Evolutionary conservation across 2,888 invertebrate genomes (phyloP).

Genomic region (Thera obeliscata): DNA sequence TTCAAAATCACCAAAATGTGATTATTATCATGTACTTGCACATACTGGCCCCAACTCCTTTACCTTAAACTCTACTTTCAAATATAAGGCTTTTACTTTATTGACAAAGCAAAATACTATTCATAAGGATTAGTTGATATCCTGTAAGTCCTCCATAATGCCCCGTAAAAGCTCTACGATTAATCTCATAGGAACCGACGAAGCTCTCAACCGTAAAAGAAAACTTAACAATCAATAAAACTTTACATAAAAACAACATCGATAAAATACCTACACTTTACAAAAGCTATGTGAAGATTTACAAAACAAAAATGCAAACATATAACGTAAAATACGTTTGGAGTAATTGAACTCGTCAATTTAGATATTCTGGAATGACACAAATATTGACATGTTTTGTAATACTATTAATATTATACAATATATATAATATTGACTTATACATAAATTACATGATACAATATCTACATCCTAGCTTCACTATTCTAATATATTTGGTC

Average conservation of each 20-base stretch:
- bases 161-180: slow-evolving; percentile 54
- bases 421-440: slow-evolving; percentile 57
- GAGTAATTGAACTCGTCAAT: slow-evolving; percentile 43
- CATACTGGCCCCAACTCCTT: slow-evolving; percentile 72
- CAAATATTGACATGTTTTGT: slow-evolving; percentile 56
- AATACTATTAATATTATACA: slow-evolving; percentile 48
- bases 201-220: slow-evolving; percentile 56
- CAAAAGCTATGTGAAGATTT: slow-evolving; percentile 52
- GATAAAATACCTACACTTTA: slow-evolving; percentile 51
- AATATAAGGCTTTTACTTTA: slow-evolving; percentile 66
- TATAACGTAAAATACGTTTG: slow-evolving; percentile 44
- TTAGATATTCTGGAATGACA: slow-evolving; percentile 63
- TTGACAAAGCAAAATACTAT: slow-evolving; percentile 65
- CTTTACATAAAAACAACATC: slow-evolving; percentile 67
- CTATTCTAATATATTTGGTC: slow-evolving; percentile 82
- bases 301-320: slow-evolving; percentile 56
- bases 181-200: slow-evolving; percentile 65
- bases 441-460: slow-evolving; percentile 61
- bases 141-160: slow-evolving; percentile 46
- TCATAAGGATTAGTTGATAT: slow-evolving; percentile 53
- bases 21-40: slow-evolving; percentile 43
- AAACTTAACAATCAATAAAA: slow-evolving; percentile 74
- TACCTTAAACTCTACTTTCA: slow-evolving; percentile 68
- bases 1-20: slow-evolving; percentile 44
- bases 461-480: slow-evolving; percentile 75